These are phyloP conservation scores for Bos indicus DNA, from an alignment of 2,113 vertebrate species.

Conservation along the genomic window DNA sequence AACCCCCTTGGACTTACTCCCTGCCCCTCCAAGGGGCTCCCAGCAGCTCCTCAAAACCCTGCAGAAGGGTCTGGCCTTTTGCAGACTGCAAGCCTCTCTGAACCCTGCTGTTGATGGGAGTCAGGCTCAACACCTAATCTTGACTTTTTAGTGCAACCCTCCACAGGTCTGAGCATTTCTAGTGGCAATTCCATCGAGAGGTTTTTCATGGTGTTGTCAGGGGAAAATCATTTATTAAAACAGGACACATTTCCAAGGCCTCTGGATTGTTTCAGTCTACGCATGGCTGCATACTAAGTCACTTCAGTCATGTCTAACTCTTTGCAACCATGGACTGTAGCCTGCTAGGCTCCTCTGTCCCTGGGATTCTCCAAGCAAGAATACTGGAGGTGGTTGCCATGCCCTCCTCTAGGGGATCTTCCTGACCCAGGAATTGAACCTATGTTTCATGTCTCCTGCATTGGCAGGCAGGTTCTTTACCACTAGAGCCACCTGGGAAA, in stretches of 20 bases:
- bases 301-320: rapidly evolving
- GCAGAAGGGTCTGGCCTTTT: not conserved
- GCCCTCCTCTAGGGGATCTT: not conserved
- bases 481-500: not conserved
- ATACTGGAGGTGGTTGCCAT: not conserved
- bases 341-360: not conserved
- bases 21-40: rapidly evolving
- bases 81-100: not conserved
- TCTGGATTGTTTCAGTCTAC: not conserved
- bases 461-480: not conserved
- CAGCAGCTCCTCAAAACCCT: not conserved
- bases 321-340: not conserved
- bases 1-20: rapidly evolving
- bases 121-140: not conserved
- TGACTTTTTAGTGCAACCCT: not conserved
- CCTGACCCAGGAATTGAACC: not conserved
- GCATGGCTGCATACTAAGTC: rapidly evolving
- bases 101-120: not conserved
- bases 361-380: not conserved
- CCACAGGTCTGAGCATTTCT: not conserved
- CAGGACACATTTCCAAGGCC: not conserved
- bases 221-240: not conserved
- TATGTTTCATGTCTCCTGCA: not conserved
- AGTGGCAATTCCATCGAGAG: not conserved
- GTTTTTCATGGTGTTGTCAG: not conserved